These are phyloP conservation scores for Acrossocheilus wenchowensis DNA, from an alignment of 2,797 vertebrate genomes.

Conservation along the genomic window DNA sequence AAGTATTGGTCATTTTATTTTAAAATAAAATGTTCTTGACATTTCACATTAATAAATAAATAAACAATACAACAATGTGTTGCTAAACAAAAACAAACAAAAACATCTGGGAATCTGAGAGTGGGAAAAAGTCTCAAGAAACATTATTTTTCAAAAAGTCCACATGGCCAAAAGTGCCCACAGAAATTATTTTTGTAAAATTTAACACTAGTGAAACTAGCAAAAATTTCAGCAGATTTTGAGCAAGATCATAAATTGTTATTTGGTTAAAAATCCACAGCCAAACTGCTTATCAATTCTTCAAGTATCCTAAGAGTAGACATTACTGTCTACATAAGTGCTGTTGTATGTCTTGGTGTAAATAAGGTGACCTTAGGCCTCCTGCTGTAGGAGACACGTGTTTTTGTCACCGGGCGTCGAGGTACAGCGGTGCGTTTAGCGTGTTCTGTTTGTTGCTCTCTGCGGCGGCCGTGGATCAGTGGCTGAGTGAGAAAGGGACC, in stretches of 20 bases:
- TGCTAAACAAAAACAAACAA: too few species aligned
- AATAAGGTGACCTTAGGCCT: constrained; percentile 50
- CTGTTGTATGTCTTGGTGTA: background rate
- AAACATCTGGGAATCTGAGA: too few species aligned
- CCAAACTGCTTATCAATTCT: background rate
- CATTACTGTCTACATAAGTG: background rate
- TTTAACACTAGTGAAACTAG: background rate
- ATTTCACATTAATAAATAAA: too few species aligned
- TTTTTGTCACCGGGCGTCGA: constrained; percentile 41
- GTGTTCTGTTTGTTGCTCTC: constrained; percentile 48
- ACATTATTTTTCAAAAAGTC: too few species aligned
- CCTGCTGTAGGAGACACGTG: constrained; percentile 40
- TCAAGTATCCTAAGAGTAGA: constrained; percentile 4
- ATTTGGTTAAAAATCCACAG: background rate
- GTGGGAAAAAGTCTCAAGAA: too few species aligned
- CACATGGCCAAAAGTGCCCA: background rate
- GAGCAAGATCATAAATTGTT: background rate
- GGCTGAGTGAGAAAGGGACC: constrained; percentile 43
- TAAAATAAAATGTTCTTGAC: background rate
- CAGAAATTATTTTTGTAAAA: background rate
- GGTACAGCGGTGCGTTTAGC: constrained; percentile 37
- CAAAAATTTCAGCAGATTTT: background rate
- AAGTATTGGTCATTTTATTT: background rate
- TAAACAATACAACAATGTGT: too few species aligned
- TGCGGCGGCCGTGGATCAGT: constrained; percentile 21